These are phyloP conservation scores for Smutsia gigantea DNA, from an alignment of 2,797 vertebrate genomes.

Conservation along the genomic window DNA sequence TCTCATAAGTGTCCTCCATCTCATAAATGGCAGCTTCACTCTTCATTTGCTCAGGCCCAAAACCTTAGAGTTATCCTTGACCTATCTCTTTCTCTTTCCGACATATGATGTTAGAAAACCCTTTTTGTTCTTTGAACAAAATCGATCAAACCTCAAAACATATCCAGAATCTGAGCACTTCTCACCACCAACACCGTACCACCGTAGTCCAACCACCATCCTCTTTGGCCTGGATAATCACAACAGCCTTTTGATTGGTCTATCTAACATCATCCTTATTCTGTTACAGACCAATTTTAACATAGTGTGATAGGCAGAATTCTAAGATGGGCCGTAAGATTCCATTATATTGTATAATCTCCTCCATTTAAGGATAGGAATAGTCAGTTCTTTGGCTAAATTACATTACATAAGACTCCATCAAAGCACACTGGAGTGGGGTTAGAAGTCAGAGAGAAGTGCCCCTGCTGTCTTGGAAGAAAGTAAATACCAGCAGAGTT, in stretches of 20 bases:
- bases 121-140: not conserved
- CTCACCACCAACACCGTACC: not conserved
- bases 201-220: not conserved
- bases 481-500: not conserved
- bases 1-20: not conserved
- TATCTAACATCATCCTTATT: not conserved
- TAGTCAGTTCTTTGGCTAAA: not conserved
- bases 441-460: not conserved
- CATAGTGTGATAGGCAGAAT: not conserved
- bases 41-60: not conserved
- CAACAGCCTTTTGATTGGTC: not conserved
- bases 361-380: not conserved
- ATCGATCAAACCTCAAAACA: not conserved
- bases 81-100: not conserved
- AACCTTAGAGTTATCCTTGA: not conserved
- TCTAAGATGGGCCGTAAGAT: not conserved
- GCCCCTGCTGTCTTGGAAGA: not conserved
- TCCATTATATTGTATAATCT: not conserved
- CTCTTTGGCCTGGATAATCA: not conserved
- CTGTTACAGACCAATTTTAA: not conserved
- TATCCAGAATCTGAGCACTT: not conserved
- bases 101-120: not conserved
- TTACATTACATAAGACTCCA: not conserved
- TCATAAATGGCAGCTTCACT: not conserved
- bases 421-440: not conserved